Evolutionary conservation across 2,888 invertebrate species (phyloP).

Genomic region (Onchidella celtica): DNA sequence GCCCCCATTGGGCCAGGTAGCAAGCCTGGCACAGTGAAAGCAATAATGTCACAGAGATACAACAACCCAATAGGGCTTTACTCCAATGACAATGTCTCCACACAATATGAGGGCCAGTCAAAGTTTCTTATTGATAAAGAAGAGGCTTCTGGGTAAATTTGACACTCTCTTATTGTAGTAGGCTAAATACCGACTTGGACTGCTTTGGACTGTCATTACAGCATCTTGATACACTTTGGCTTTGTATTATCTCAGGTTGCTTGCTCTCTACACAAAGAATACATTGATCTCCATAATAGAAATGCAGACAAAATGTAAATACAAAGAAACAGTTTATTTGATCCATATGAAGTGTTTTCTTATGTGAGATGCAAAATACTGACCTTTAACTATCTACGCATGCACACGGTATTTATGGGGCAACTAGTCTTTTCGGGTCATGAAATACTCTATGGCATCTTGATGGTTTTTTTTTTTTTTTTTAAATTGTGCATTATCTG

Average conservation of each 20-base stretch:
- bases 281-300: too few relatives aligned
- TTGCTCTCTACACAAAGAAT: not conserved
- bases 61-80: conserved; percentile 96
- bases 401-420: too few relatives aligned
- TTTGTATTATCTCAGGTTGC: not conserved
- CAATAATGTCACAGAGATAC: conserved; percentile 89
- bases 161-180: not conserved
- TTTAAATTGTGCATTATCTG: too few relatives aligned
- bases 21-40: conserved; percentile 59
- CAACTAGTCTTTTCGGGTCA: too few relatives aligned
- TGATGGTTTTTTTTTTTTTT: too few relatives aligned
- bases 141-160: conserved; percentile 50
- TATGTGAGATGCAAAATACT: too few relatives aligned
- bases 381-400: too few relatives aligned
- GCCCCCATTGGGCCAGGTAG: conserved; percentile 52
- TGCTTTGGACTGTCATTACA: not conserved
- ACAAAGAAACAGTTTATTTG: too few relatives aligned
- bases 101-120: conserved; percentile 57
- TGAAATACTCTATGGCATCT: too few relatives aligned
- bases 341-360: too few relatives aligned
- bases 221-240: not conserved
- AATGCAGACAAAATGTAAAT: too few relatives aligned
- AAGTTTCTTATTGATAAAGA: conserved; percentile 54
- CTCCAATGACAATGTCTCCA: conserved; percentile 91
- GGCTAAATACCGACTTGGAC: not conserved